These are phyloP conservation scores for Scaeva pyrastri DNA, from an alignment of 2,888 invertebrate genomes.

Conservation along the genomic window DNA sequence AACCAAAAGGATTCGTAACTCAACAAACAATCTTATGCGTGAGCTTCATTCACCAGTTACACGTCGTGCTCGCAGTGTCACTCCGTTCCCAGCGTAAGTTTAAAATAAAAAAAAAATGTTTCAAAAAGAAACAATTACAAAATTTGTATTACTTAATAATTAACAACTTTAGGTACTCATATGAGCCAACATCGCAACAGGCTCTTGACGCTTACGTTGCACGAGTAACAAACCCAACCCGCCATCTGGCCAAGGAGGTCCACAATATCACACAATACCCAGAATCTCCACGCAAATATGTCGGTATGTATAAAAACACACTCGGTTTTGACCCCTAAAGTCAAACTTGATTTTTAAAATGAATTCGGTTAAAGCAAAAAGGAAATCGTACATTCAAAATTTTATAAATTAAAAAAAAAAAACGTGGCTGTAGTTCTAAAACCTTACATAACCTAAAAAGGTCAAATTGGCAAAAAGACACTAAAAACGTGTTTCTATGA, in stretches of 20 bases:
- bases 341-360: slow-evolving; percentile 41
- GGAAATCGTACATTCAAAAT: slow-evolving; percentile 28
- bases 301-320: slow-evolving; percentile 85
- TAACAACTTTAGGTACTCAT: slow-evolving; percentile 77
- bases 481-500: too few species aligned
- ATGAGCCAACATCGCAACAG: slow-evolving; percentile 83
- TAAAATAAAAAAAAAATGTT: neutral
- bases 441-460: too few species aligned
- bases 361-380: slow-evolving; percentile 48
- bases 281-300: slow-evolving; percentile 88
- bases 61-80: slow-evolving; percentile 87
- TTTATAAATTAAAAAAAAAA: neutral
- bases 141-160: neutral
- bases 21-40: slow-evolving; percentile 89
- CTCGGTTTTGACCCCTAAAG: slow-evolving; percentile 35
- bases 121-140: neutral
- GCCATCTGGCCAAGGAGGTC: slow-evolving; percentile 87
- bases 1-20: slow-evolving; percentile 91
- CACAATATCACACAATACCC: slow-evolving; percentile 88
- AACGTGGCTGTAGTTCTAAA: too few species aligned
- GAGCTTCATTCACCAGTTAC: slow-evolving; percentile 91
- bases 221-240: slow-evolving; percentile 87
- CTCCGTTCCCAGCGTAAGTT: slow-evolving; percentile 83
- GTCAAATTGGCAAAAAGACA: too few species aligned
- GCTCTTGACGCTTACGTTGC: slow-evolving; percentile 89